Evolutionary conservation across 2,888 invertebrate genomes (phyloP), one percentile per base, ranked within the genome.

Genomic region (Ophion slaviceki): DNA sequence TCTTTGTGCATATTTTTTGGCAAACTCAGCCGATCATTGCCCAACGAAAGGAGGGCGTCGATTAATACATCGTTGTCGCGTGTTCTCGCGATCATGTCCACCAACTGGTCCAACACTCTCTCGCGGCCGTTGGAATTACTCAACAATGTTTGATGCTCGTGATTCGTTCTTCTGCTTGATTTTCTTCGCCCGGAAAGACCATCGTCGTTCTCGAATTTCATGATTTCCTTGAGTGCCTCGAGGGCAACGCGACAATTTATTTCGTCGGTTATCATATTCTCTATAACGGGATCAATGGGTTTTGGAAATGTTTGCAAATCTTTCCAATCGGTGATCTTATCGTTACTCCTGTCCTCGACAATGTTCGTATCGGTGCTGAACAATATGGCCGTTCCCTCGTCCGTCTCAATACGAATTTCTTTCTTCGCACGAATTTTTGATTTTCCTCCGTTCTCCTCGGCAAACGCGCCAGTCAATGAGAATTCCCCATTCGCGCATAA

Each of bases 211-310:
- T 95, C 95, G 11, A 95, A 86, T 36, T 94, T 93, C 61, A 95
- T 92, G 2, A 95, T 92, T 87, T 94, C 94, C 45, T 92, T 94
- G 6, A 95, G 88, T 2, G 94, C 94, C 85, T 94, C 92, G 1
- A 94, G 87, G 1, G 95, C 94, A 4, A 95, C 93, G 24, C 90
- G 90, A 8, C 94, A 94, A 61, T 94, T 94, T 7, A 95, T 94
- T 88, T 95, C 94, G 32, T 94, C 93, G 0, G 94, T 91, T 20
- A 95, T 94, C 47, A 94, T 92, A 28, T 91, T 93, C 84, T 95
- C 94, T 75, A 95, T 87, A 24, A 95, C 87, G 53, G 93, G 91
- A 32, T 94, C 92, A 7, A 94, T 91, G 79, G 92, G 92, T 0
- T 92, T 88, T 0, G 92, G 89, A 7, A 90, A 89, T 72, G 24